Evolutionary conservation across 2,113 vertebrate genomes (phyloP).

Genomic region (Australoheros scitulus): DNA sequence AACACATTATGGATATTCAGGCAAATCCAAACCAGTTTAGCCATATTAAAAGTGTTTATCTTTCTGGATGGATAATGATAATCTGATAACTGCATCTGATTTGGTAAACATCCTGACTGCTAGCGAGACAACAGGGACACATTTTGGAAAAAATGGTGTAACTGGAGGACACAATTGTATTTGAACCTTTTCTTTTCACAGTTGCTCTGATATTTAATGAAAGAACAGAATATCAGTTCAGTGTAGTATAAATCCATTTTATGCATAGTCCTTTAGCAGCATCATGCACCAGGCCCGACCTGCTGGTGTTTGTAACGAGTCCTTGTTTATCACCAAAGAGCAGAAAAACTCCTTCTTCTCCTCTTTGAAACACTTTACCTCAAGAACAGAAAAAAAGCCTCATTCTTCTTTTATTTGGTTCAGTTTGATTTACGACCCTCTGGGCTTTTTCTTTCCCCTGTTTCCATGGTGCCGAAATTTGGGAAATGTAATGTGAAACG

Average conservation of each 20-base stretch:
- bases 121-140: background rate
- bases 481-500: conserved; percentile 18
- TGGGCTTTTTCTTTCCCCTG: background rate
- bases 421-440: conserved; percentile 52
- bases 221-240: background rate
- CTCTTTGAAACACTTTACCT: conserved; percentile 4
- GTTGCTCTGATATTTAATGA: background rate
- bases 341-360: background rate
- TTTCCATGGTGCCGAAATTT: conserved; percentile 56
- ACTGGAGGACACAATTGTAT: background rate
- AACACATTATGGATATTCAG: background rate
- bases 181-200: background rate
- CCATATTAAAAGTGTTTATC: conserved; percentile 38
- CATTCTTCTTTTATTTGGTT: conserved; percentile 36
- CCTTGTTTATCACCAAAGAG: background rate
- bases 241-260: background rate
- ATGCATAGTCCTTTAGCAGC: background rate
- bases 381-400: background rate
- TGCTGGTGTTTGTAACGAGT: background rate
- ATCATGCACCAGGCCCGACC: background rate
- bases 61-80: background rate
- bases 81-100: background rate
- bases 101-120: background rate
- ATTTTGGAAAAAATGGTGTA: background rate
- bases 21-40: background rate